Conservation (phyloP, 2,797 vertebrate genomes). For the Lagocephalus sceleratus region DNA sequence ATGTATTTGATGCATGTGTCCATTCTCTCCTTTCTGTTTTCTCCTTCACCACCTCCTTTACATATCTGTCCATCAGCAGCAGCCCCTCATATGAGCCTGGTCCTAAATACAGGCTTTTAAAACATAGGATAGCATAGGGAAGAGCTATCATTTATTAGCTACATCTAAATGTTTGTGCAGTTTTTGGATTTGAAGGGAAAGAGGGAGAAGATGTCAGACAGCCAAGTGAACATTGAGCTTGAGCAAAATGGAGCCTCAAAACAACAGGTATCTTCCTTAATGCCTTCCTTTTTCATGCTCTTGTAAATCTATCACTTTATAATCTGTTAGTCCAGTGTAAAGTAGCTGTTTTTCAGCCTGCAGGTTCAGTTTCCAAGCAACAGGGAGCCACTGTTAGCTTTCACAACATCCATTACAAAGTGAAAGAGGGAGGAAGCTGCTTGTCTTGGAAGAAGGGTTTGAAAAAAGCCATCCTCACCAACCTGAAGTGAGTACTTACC, state of each 20-base stretch:
- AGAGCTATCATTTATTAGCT: not conserved
- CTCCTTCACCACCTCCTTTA: too few species aligned
- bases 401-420: constrained; percentile 72
- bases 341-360: constrained; percentile 1
- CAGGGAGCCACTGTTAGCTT: constrained; percentile 70
- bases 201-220: constrained; percentile 11
- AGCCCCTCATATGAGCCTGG: too few species aligned
- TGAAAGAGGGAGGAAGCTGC: constrained; percentile 45
- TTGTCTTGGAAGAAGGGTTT: constrained; percentile 46
- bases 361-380: not conserved
- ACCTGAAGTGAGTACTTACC: constrained; percentile 70
- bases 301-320: too few species aligned
- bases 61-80: too few species aligned
- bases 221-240: not conserved
- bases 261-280: constrained; percentile 28
- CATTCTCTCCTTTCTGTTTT: too few species aligned
- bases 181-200: constrained; percentile 1
- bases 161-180: not conserved
- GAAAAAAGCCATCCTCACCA: constrained; percentile 69
- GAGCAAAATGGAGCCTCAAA: constrained; percentile 24
- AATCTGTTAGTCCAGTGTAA: too few species aligned
- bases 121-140: too few species aligned
- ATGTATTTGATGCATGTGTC: too few species aligned
- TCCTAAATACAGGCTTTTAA: too few species aligned
- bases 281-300: too few species aligned